Base-by-base conservation (phyloP, 2,888 invertebrate genomes). In the Conomelus anceps region DNA sequence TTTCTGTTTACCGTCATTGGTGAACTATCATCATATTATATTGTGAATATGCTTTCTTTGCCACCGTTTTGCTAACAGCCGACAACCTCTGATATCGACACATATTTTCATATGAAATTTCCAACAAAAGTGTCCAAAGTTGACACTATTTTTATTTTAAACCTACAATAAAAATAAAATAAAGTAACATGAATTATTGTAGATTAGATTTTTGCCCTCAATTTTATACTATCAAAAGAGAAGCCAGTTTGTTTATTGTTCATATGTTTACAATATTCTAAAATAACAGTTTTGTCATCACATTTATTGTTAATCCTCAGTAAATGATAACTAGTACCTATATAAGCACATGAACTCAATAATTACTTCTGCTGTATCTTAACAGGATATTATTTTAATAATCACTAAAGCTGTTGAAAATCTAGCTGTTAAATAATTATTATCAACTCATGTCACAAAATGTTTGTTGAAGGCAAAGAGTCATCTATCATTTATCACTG, bases 201-300 rank as follows among this genome's bases (percentile, higher is more conserved):
- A 13, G n/a, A 63, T 1, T n/a, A 3, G 1, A 63, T n/a, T 63
- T n/a, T n/a, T 63, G 86, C 86, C 86, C 29, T 23, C 13, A n/a
- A 22, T 24, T 86, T 86, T 23, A 26, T 86, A 26, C 22, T 86
- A 29, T 22, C 26, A 86, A 26, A 86, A 86, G 86, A 86, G 86
- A 86, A 86, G 86, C 86, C 26, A 86, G 26, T 7, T 86, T 26
- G 24, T 24, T 86, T 86, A 23, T 23, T 86, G 86, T 86, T 86
- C 22, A 26, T 63, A 63, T 63, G 63, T n/a, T n/a, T 63, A 63
- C 63, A 63, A 63, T 63, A 63, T 63, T 63, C 63, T 63, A 63
- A 63, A 63, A 63, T 63, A 63, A 63, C 63, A 63, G 63, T 63
- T 63, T 63, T 63, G n/a, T 63, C n/a, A 63, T 63, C 63, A 63